phyloP scores from a whole-genome alignment of 2,113 vertebrate genomes.

The Carassius auratus region DNA sequence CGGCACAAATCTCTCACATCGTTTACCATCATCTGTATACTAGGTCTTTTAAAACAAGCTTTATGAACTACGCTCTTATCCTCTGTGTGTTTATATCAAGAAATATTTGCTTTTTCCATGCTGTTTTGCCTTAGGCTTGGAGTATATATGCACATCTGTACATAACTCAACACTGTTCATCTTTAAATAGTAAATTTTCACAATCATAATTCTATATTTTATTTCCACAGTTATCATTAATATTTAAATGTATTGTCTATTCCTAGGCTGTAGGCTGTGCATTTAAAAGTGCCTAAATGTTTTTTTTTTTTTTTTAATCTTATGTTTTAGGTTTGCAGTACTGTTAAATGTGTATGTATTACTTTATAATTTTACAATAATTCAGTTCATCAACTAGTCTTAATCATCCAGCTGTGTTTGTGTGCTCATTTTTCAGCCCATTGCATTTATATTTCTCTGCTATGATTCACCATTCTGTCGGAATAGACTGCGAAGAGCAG shows the following conservation, averaged over 20 bases:
- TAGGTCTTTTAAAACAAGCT: conserved; percentile 2
- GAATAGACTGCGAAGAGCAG: conserved; percentile 6
- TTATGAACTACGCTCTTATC: conserved; percentile 2
- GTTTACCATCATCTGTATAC: conserved; percentile 13
- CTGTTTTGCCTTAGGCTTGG: neutral
- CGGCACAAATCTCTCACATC: conserved; percentile 34
- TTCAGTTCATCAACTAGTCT: neutral
- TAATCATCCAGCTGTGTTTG: conserved; percentile 2
- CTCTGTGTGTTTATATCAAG: neutral
- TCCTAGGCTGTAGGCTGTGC: too few species aligned
- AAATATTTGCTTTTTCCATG: neutral
- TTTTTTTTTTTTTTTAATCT: neutral
- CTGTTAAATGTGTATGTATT: neutral
- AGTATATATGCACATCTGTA: neutral
- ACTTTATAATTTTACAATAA: neutral
- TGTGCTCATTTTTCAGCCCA: neutral
- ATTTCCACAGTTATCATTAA: too few species aligned
- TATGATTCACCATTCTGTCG: neutral
- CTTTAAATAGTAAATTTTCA: neutral
- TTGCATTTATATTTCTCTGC: neutral
- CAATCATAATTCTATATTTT: too few species aligned
- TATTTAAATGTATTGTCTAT: too few species aligned
- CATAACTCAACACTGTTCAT: too few species aligned
- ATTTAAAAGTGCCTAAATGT: neutral
- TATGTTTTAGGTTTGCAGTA: neutral